A percentile compares a stretch with the other conserved stretches of the same genome.
These are phyloP conservation scores for Capromys pilorides DNA, from an alignment of 2,797 vertebrate genomes.

Conservation along the genomic window DNA sequence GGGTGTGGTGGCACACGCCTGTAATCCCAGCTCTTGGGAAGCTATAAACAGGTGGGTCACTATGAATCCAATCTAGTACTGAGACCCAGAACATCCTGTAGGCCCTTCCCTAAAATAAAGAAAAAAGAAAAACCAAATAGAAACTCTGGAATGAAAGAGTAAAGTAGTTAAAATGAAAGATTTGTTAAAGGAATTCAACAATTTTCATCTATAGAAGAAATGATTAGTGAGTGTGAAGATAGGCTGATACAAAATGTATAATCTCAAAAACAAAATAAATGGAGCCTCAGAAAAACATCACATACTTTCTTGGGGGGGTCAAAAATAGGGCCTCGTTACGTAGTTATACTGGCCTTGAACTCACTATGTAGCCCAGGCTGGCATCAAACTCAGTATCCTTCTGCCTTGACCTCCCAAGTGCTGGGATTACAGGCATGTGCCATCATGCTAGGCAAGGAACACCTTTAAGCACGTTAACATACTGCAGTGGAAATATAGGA, in stretches of 20 bases:
- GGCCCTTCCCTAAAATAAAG: too few species aligned
- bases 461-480: neutral
- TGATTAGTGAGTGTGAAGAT: neutral
- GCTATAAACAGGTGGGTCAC: too few species aligned
- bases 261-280: neutral
- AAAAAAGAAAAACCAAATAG: too few species aligned
- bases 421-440: neutral
- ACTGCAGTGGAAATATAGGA: neutral
- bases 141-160: neutral
- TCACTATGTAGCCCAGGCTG: neutral
- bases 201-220: neutral
- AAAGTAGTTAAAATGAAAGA: neutral
- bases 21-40: too few species aligned
- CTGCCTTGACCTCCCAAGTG: neutral
- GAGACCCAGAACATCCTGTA: too few species aligned
- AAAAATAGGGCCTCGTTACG: neutral
- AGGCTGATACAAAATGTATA: too few species aligned
- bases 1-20: too few species aligned
- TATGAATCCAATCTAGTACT: too few species aligned
- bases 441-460: neutral
- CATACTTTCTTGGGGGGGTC: neutral
- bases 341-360: too few species aligned
- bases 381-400: neutral
- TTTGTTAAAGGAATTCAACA: neutral
- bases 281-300: neutral